phyloP scores from a whole-genome alignment of 2,888 invertebrate genomes.

The Seira musarum region DNA sequence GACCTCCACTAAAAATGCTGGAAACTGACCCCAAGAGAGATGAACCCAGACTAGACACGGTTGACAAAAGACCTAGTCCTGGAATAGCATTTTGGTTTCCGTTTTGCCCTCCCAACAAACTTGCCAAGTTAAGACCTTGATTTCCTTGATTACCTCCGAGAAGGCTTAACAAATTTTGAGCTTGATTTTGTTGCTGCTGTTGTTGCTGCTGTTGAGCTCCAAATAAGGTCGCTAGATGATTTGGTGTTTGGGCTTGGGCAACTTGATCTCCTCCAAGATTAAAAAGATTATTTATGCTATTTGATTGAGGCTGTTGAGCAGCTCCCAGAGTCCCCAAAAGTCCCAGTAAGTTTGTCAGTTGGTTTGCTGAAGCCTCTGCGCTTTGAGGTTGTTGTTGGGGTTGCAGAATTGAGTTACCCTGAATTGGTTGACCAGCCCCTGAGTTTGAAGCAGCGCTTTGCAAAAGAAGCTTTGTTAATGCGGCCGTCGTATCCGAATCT shows the following conservation, averaged over 20 bases:
- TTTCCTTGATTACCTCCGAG: conserved; percentile 48
- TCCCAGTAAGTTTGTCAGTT: conserved; percentile 60
- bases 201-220: conserved; percentile 39
- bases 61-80: conserved; percentile 60
- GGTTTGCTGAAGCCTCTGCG: conserved; percentile 60
- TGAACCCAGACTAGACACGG: conserved; percentile 63
- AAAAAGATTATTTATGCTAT: conserved; percentile 43
- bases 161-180: conserved; percentile 31
- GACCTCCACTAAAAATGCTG: conserved; percentile 61
- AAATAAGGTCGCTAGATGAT: conserved; percentile 58
- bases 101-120: conserved; percentile 30
- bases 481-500: conserved; percentile 33
- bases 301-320: conserved; percentile 33
- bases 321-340: conserved; percentile 66
- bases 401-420: conserved; percentile 36
- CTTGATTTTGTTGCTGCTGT: conserved; percentile 36
- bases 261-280: conserved; percentile 42
- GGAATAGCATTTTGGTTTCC: conserved; percentile 46
- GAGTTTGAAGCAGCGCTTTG: conserved; percentile 40
- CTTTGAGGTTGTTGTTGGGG: conserved; percentile 11
- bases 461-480: conserved; percentile 50
- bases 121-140: conserved; percentile 41
- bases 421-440: neutral
- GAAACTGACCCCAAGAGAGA: conserved; percentile 60
- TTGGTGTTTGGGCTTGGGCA: conserved; percentile 50